Evolutionary conservation across 2,888 invertebrate species (phyloP), one percentile per base, ranked within the genome.

Genomic region (Tachystola acroxantha): DNA sequence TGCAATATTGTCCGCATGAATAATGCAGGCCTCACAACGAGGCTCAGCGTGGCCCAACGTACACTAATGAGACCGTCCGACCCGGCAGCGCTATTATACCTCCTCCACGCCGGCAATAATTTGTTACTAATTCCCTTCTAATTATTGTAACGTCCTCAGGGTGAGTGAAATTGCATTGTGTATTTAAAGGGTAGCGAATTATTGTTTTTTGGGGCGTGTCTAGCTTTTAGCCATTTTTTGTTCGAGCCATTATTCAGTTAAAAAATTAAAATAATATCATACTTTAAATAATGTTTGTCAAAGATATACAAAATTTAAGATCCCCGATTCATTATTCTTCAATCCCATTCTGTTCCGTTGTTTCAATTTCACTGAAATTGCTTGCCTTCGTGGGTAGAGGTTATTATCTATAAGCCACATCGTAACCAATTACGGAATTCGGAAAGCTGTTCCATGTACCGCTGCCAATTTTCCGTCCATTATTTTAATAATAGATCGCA

Each of bases 1-100:
- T 73, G 79, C 79, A 85, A 82, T 81, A 82, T 78, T 77, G 80
- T 78, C 70, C 72, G 68, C 78, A 84, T 84, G 82, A 84, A 84
- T 85, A 82, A 85, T 85, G 82, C 82, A 84, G 60, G 70, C 60
- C 50, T 63, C 61, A 62, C 69, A 67, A 67, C 68, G 66, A 69
- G 61, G 65, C 66, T 66, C 68, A 61, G 55, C 64, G 66, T 60
- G 59, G 63, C 68, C 68, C 65, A 62, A 50, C 65, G 64, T 64
- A 67, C 75, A 74, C 80, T 82, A 82, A 85, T 84, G 81, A 82
- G 80, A 72, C 64, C 69, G 71, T 69, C 72, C 73, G 69, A 63
- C 66, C 70, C 68, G 55, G 57, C 59, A 58, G 55, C 45, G 64
- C 70, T 66, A 78, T 79, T 78, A 76, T 70, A 64, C 67, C 70